Evolutionary conservation across 2,113 vertebrate genomes (phyloP), one percentile per base, ranked within the genome.

Genomic region (Camarhynchus parvulus): DNA sequence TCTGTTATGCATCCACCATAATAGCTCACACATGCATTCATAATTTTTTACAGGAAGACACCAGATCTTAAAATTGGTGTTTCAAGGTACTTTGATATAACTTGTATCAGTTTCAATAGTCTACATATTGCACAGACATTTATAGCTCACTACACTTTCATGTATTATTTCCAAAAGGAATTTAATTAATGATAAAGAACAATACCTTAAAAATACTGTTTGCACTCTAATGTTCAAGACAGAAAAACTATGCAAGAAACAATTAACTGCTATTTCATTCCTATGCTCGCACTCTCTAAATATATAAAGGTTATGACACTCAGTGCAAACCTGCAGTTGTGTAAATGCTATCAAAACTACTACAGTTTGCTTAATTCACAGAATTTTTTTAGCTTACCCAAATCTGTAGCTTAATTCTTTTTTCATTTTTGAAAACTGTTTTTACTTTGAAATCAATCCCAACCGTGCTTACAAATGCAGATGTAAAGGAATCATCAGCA

Each of bases 361-460:
- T 59, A 89, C 14, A 46, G 24, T 35, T 89, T 70, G n/a, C 16
- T 76, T 62, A 87, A 39, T 80, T 64, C 28, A 92, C 5, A 83
- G 25, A 83, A 77, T 66, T 80, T 66, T 92, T 87, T 81, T 52
- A 78, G 93, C 98, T 98, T 97, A 99, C 99, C 99, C 99, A 99
- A 92, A 99, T 99, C 97, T 99, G 99, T 81, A 99, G 98, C 95
- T 99, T 99, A 98, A 99, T 99, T 97, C 99, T 98, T 97, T 99
- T 99, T 97, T 99, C 99, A 61, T 99, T 99, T 98, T 98, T 99
- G 97, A 99, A 99, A 87, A 99, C 99, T 0, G 99, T 99, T 98
- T 99, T 99, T 56, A 99, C 99, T 98, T 99, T 99, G 97, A 99
- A 99, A 98, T 99, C 99, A 5, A 99, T 99, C 83, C 99, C 99